These are phyloP conservation scores for Archocentrus centrarchus DNA, from an alignment of 2,113 vertebrate species.

Conservation along the genomic window DNA sequence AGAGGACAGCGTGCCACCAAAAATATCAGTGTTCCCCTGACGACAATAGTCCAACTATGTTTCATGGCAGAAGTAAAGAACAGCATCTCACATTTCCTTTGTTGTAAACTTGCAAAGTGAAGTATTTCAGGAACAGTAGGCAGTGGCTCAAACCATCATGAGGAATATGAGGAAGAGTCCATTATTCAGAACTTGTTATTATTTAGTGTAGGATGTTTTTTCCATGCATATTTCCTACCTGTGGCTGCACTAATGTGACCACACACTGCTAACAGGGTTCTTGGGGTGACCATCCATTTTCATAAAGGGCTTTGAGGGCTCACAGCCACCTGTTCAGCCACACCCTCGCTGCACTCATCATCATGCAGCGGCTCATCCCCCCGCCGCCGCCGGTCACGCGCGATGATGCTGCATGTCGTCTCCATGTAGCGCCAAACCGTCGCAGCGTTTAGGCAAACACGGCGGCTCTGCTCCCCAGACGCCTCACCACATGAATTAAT, in stretches of 20 bases:
- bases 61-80: not conserved
- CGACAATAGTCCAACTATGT: not conserved
- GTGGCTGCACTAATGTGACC: not conserved
- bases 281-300: not conserved
- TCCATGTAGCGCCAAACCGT: slow-evolving; percentile 27
- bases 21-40: not conserved
- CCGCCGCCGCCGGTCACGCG: not conserved
- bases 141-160: not conserved
- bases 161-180: not conserved
- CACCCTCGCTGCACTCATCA: not conserved
- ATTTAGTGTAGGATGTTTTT: not conserved
- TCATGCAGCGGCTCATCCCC: not conserved
- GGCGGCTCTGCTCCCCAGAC: slow-evolving; percentile 42
- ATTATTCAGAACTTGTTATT: not conserved
- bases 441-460: slow-evolving; percentile 51
- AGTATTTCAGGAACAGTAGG: too few relatives aligned
- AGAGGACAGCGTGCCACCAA: too few relatives aligned
- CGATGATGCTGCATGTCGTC: slow-evolving; percentile 20
- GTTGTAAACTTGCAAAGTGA: not conserved
- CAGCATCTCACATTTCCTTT: not conserved
- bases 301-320: not conserved
- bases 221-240: not conserved
- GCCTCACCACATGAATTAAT: slow-evolving; percentile 54
- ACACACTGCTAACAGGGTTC: not conserved
- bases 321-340: not conserved